Percentiles rank a stretch among this genome's conserved stretches.
Evolutionary conservation across 30 jellyfish, hydroid and myxozoan genomes (phyloP).

Genomic region (Phacellophora camtschatica): DNA sequence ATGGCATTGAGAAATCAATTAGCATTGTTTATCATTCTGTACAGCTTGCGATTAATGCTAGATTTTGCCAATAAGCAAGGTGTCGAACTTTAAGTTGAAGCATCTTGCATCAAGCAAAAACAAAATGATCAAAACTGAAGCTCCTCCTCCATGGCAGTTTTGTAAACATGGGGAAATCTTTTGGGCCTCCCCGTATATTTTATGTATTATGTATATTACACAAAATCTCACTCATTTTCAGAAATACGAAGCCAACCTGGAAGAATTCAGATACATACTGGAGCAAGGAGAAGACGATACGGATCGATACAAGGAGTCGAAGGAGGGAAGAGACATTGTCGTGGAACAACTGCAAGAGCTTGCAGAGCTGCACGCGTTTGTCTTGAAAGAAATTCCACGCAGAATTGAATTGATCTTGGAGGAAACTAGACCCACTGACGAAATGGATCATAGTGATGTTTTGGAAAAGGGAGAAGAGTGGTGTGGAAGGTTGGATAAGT

Average conservation of each 20-base stretch:
- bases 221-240: too few species aligned
- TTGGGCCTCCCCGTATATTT: too few species aligned
- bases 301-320: conserved; percentile 60
- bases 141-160: too few species aligned
- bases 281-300: conserved; percentile 33
- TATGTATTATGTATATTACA: too few species aligned
- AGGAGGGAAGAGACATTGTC: conserved; percentile 64
- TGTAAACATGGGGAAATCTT: too few species aligned
- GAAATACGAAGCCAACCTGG: conserved; percentile 55
- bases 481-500: conserved; percentile 7
- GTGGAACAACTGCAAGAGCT: conserved; percentile 46
- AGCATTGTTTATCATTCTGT: too few species aligned
- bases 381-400: conserved; percentile 61
- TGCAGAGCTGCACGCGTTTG: conserved; percentile 58
- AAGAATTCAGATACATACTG: conserved; percentile 46
- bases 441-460: conserved; percentile 5
- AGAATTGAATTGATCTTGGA: conserved; percentile 63
- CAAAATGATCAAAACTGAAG: too few species aligned
- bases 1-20: too few species aligned
- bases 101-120: too few species aligned
- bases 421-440: not conserved
- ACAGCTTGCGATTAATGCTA: too few species aligned
- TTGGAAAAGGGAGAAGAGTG: conserved; percentile 31
- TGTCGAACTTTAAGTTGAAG: too few species aligned
- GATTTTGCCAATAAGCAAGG: too few species aligned